Conservation (phyloP, 2,888 invertebrate species). For the Sipha maydis region DNA sequence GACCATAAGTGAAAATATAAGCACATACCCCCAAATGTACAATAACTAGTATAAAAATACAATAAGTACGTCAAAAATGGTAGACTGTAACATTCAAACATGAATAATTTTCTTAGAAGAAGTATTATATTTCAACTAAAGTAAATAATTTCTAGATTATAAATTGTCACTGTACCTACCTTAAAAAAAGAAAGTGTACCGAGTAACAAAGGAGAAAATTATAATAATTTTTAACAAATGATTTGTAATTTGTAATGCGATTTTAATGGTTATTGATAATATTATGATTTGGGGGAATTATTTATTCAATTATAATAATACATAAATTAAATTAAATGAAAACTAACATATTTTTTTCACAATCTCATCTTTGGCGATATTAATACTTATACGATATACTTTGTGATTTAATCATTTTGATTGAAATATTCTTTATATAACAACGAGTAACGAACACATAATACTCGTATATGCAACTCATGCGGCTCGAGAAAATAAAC, state of each 20-base stretch:
- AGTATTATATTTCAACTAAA: not conserved
- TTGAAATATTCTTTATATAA: too few relatives aligned
- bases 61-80: not conserved
- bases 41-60: not conserved
- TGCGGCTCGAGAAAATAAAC: not conserved
- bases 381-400: too few relatives aligned
- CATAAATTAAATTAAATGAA: too few relatives aligned
- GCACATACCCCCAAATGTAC: too few relatives aligned
- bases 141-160: constrained; percentile 22
- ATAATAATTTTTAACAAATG: constrained; percentile 15
- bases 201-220: constrained; percentile 49
- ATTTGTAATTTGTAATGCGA: not conserved
- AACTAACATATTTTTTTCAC: too few relatives aligned
- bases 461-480: too few relatives aligned
- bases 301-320: too few relatives aligned
- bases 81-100: not conserved
- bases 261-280: not conserved
- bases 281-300: too few relatives aligned
- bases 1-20: too few relatives aligned
- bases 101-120: not conserved
- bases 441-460: too few relatives aligned
- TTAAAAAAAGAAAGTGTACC: constrained; percentile 44
- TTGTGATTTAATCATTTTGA: too few relatives aligned
- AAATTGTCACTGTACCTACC: constrained; percentile 36
- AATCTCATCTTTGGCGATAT: too few relatives aligned